A percentile compares a stretch with the other conserved stretches of the same genome.
Evolutionary conservation across 2,888 invertebrate species (phyloP).

Genomic region (Limnephilus auricula): DNA sequence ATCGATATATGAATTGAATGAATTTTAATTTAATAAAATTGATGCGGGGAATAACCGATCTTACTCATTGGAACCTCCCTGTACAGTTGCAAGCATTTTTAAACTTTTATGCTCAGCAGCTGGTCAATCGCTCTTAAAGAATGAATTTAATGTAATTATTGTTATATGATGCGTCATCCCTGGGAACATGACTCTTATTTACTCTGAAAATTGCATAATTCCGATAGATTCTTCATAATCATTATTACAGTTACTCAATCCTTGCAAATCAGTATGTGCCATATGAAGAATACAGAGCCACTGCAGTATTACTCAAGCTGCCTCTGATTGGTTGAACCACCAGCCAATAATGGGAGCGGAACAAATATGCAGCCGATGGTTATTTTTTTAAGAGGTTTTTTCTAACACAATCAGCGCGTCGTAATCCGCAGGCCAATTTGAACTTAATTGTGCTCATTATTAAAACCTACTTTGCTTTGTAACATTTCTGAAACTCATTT

Average conservation of each 20-base stretch:
- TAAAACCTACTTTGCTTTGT: background rate
- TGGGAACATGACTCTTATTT: background rate
- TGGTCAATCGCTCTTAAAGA: too few species aligned
- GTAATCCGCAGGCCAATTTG: background rate
- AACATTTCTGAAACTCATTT: background rate
- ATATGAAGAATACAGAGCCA: constrained; percentile 13
- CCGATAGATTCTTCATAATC: constrained; percentile 18
- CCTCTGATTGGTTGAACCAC: constrained; percentile 6
- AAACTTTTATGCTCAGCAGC: too few species aligned
- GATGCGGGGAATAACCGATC: too few species aligned
- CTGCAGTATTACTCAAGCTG: constrained; percentile 7
- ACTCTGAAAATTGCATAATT: background rate
- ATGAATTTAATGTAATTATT: too few species aligned
- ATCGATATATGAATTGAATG: too few species aligned
- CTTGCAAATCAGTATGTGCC: background rate
- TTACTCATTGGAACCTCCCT: too few species aligned
- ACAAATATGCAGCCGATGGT: constrained; percentile 20
- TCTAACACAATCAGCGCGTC: background rate
- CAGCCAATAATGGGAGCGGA: constrained; percentile 40
- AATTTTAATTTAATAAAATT: too few species aligned
- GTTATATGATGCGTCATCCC: background rate
- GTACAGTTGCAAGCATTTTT: too few species aligned
- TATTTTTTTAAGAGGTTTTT: constrained; percentile 2
- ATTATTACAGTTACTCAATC: background rate
- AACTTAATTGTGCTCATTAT: background rate